Evolutionary conservation across 2,113 vertebrate genomes (phyloP), one percentile per base, ranked within the genome.

Genomic region (Fulmarus glacialis): DNA sequence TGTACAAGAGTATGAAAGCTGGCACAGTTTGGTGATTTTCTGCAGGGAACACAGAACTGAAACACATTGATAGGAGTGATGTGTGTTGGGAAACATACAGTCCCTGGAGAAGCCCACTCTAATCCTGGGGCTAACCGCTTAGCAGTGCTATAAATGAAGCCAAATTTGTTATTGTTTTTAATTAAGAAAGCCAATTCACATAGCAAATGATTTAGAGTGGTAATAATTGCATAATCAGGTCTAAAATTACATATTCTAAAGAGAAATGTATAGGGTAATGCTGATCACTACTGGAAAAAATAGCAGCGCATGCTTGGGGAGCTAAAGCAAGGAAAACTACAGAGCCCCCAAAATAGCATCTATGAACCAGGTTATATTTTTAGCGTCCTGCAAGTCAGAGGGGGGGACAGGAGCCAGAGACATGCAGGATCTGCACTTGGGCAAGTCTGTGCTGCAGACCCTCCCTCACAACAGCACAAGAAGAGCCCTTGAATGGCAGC

Each of bases 331-430:
- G 81, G 72, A 36, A 87, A 96, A 91, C 91, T 67, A 72, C 18
- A 79, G 77, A 89, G 38, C 68, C 86, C 77, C 43, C 43, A 52
- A 8, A 95, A 97, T 91, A 97, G 90, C 43, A 68, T 9, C 84
- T 26, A 2, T 85, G 87, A 82, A 38, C 8, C 66, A 88, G 84
- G 73, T 58, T 90, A 0, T 97, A 97, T 96, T 96, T 97, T 93
- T 89, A 94, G 70, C 34, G 43, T 82, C 13, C 77, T 64, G 91
- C 1, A 0, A 89, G 87, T 26, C 72, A 32, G 67, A 16, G 40
- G 2, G 1, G n/a, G 81, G 73, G 64, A 58, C 64, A 36, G 67
- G 83, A 84, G 60, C 60, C 85, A 75, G 78, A 48, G 77, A 15
- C 50, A 74, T 0, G 0, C 27, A 38, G 77, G 77, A 12, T 16